Base-by-base conservation (phyloP, 2,113 vertebrate genomes). In the Ancistrus triradiatus region DNA sequence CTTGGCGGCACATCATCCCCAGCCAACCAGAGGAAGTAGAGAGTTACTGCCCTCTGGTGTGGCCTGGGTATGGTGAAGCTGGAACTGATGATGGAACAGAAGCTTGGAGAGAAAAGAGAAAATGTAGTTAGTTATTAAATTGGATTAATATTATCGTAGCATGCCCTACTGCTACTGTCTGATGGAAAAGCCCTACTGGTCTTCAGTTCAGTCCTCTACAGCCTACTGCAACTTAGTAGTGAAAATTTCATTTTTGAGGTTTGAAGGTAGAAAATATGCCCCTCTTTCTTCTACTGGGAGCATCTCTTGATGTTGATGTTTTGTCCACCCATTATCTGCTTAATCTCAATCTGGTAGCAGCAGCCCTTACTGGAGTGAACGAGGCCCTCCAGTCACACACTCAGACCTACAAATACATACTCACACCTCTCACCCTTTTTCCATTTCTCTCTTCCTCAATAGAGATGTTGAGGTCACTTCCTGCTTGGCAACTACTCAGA, bases 401-500 rank as follows among this genome's bases (percentile, higher is more conserved):
- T 24, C 46, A 43, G 19, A 9, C 44, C 7, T 31, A 49, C 10
- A 48, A 25, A 33, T 13, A 15, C 2, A 44, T 22, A 35, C 35
- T 25, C 51, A 35, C 43, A 15, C 52, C 15, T 31, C 22, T 38
- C 11, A 18, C 44, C 25, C 8, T 17, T 58, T 67, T 59, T 31
- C 11, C 47, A 33, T 33, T 56, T 49, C 22, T 22, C 40, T 67
- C 7, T 57, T 44, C 7, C 19, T n/a, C 49, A 27, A 27, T 48
- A 50, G 38, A 9, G 7, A 37, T 65, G 33, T 38, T 74, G 59
- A 65, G 28, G 31, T 75, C 63, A 73, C 63, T 70, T 77, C 53
- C 63, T 69, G 24, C 48, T 51, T 74, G 68, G 64, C 68, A 10
- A 44, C 27, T 28, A 40, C 44, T 48, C 44, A 50, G 65, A 53